These are phyloP conservation scores for Nymphalis urticae DNA, from an alignment of 2,888 invertebrate species.

Conservation along the genomic window DNA sequence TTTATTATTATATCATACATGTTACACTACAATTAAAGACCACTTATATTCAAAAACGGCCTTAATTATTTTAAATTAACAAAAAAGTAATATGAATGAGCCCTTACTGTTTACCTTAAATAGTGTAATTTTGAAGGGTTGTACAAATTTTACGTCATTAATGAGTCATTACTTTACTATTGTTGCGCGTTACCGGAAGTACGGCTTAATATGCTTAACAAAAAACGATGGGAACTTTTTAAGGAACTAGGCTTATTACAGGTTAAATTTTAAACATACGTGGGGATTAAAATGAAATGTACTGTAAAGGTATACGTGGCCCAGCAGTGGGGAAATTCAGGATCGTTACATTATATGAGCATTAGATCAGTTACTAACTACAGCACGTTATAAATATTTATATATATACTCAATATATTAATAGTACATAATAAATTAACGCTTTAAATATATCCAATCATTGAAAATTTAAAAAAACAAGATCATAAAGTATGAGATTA, in stretches of 20 bases:
- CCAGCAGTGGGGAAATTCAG: too few relatives aligned
- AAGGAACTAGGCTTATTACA: not conserved
- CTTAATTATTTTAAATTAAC: not conserved
- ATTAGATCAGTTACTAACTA: not conserved
- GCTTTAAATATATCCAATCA: not conserved
- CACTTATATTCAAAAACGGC: too few relatives aligned
- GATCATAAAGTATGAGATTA: slow-evolving; percentile 1
- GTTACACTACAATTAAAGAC: too few relatives aligned
- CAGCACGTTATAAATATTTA: not conserved
- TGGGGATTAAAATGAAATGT: too few relatives aligned
- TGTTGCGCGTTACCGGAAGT: slow-evolving; percentile 60
- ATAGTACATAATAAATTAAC: not conserved
- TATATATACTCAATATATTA: not conserved
- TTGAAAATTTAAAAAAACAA: not conserved
- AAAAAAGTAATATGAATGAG: slow-evolving; percentile 7
- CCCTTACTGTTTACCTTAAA: slow-evolving; percentile 45
- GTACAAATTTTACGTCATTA: slow-evolving; percentile 50
- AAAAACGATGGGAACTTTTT: slow-evolving; percentile 27
- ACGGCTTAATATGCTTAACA: slow-evolving; percentile 54
- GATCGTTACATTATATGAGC: too few relatives aligned
- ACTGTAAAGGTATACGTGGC: too few relatives aligned
- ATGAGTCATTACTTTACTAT: slow-evolving; percentile 67
- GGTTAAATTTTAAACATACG: not conserved
- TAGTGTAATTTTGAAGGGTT: slow-evolving; percentile 55
- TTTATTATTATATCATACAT: too few relatives aligned